phyloP scores from a whole-genome alignment of 2,797 vertebrate genomes.

The Hemibagrus guttatus region DNA sequence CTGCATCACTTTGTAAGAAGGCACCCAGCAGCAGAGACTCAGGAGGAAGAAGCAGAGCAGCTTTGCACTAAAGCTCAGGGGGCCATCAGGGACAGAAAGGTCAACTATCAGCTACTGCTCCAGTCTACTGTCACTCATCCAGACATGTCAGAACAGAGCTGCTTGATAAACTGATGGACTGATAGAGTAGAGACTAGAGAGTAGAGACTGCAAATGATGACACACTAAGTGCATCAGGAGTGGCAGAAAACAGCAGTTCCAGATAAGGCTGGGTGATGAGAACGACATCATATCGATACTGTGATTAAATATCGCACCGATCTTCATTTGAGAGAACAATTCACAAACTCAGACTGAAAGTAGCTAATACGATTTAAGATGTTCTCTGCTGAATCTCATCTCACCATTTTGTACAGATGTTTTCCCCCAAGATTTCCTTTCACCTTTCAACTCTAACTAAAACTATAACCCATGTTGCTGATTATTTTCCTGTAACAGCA shows the following conservation, averaged over 20 bases:
- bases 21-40: slow-evolving; percentile 24
- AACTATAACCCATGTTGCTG: no score
- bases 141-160: background rate
- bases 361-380: background rate
- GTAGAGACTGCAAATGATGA: background rate
- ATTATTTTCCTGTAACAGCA: background rate
- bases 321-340: background rate
- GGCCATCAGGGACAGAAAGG: slow-evolving; percentile 37
- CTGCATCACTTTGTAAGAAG: slow-evolving; percentile 58
- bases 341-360: background rate
- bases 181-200: background rate
- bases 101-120: slow-evolving; percentile 23
- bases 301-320: background rate
- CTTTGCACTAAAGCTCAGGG: slow-evolving; percentile 19
- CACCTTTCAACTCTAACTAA: no score
- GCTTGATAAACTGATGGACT: background rate
- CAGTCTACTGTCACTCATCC: slow-evolving; percentile 8
- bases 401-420: background rate
- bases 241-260: no score
- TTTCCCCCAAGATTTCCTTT: background rate
- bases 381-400: background rate
- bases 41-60: slow-evolving; percentile 37
- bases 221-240: background rate
- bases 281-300: no score
- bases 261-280: background rate